Percentiles rank a stretch among this genome's conserved stretches.
These are phyloP conservation scores for Lagodon rhomboides DNA, from an alignment of 2,797 vertebrate genomes.

Conservation along the genomic window DNA sequence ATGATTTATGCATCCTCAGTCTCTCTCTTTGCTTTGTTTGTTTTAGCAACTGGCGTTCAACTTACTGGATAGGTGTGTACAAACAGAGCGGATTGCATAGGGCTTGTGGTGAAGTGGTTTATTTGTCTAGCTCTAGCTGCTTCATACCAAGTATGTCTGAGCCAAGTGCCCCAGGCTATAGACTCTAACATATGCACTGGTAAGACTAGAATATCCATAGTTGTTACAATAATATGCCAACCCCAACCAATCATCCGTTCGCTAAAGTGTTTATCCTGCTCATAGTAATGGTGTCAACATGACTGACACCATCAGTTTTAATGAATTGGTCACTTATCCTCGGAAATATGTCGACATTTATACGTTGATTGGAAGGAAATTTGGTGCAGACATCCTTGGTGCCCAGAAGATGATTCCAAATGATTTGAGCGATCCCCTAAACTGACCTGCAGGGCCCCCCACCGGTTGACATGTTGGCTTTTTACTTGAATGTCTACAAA, in stretches of 20 bases:
- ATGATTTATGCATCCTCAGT: conserved; percentile 10
- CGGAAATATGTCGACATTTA: background rate
- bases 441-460: background rate
- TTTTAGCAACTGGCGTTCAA: conserved; percentile 37
- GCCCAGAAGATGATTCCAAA: background rate
- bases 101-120: conserved; percentile 39
- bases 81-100: conserved; percentile 41
- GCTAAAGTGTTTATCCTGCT: background rate
- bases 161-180: conserved; percentile 3
- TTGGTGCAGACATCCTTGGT: background rate
- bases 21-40: conserved; percentile 34
- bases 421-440: background rate
- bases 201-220: conserved; percentile 7
- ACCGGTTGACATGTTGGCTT: background rate
- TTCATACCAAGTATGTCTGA: background rate
- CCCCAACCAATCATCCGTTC: background rate
- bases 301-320: background rate
- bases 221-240: background rate
- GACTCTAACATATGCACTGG: background rate
- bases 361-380: background rate
- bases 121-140: conserved; percentile 43
- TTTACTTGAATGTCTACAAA: background rate
- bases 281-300: background rate
- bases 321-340: background rate
- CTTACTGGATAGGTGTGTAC: conserved; percentile 38